Conservation (phyloP, 2,113 vertebrate genomes). For the Pachypanchax playfairii region DNA sequence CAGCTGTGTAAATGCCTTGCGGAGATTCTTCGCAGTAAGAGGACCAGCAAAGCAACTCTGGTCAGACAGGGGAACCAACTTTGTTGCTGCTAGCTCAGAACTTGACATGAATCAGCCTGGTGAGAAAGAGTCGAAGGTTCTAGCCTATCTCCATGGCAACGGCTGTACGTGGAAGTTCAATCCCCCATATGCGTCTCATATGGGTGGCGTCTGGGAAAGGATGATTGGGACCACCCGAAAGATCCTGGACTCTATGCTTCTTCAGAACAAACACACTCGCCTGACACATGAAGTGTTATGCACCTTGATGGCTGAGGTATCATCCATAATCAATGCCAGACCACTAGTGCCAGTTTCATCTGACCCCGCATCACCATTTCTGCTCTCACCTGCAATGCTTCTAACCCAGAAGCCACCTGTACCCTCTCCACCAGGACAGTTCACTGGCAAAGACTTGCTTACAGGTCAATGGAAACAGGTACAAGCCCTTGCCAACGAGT, state of each 20-base stretch:
- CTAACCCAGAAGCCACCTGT: slow-evolving; percentile 5
- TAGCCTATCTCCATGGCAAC: not conserved
- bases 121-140: not conserved
- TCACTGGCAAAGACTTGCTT: too few species aligned
- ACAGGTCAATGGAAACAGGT: too few species aligned
- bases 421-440: too few species aligned
- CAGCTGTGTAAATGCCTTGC: not conserved
- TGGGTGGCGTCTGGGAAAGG: not conserved
- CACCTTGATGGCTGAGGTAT: not conserved
- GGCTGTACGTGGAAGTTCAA: not conserved
- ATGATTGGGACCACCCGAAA: not conserved
- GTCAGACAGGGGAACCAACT: not conserved
- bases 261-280: not conserved
- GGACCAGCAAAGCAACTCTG: not conserved
- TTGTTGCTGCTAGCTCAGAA: not conserved
- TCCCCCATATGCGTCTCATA: not conserved
- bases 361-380: not conserved
- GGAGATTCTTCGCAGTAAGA: not conserved
- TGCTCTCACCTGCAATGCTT: not conserved
- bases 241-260: not conserved
- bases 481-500: too few species aligned
- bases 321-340: not conserved
- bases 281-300: not conserved
- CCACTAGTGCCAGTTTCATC: not conserved
- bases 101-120: not conserved